phyloP scores from a whole-genome alignment of 1,140 invertebrate species.

The Achatina immaculata region DNA sequence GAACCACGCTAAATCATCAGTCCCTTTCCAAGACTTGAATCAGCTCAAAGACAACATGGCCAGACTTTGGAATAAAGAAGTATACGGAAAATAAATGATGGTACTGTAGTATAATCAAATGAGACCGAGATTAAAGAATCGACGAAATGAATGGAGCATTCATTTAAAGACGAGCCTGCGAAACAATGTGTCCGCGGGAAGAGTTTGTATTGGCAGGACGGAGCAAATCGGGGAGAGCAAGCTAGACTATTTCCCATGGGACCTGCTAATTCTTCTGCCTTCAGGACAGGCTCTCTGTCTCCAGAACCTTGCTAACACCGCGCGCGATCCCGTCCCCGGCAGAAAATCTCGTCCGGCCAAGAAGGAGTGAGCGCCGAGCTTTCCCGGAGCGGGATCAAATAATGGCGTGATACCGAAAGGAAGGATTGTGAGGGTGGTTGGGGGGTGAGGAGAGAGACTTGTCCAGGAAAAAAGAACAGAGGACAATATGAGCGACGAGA shows the following conservation, averaged over 20 bases:
- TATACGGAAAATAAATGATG: not conserved
- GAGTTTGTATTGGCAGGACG: not conserved
- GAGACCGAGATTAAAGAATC: not conserved
- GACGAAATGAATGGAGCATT: not conserved
- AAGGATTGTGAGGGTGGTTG: too few species aligned
- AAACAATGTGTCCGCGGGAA: not conserved
- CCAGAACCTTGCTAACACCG: not conserved
- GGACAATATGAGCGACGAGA: too few species aligned
- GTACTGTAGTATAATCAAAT: not conserved
- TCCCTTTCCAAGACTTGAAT: not conserved
- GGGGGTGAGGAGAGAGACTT: too few species aligned
- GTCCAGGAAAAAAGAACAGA: too few species aligned
- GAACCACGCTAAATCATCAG: not conserved
- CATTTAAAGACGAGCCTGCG: not conserved
- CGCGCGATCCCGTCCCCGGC: not conserved
- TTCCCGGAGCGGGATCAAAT: too few species aligned
- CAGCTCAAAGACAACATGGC: not conserved
- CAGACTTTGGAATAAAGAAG: not conserved
- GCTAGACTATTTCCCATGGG: not conserved
- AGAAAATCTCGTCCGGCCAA: too few species aligned
- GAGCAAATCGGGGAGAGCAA: not conserved
- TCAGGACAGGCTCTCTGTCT: not conserved
- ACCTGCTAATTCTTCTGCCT: not conserved
- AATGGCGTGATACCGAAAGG: too few species aligned
- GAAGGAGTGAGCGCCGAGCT: too few species aligned